These are phyloP conservation scores for Muscicapa adusta DNA, from an alignment of 2,113 vertebrate species.

Conservation along the genomic window DNA sequence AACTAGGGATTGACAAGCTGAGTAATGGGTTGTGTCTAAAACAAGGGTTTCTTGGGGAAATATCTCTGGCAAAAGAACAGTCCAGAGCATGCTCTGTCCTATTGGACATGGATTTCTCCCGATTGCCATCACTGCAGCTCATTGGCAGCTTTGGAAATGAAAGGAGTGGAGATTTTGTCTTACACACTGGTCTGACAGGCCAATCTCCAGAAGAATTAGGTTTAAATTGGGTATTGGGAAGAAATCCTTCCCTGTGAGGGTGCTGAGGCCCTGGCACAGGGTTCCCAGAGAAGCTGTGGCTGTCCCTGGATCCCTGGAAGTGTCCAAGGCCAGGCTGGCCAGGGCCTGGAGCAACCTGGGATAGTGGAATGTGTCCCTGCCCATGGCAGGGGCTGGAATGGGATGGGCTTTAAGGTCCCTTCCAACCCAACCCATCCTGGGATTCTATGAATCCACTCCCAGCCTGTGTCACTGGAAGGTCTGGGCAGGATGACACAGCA, in stretches of 20 bases:
- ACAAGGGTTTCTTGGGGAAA: neutral
- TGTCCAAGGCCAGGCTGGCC: rapidly evolving
- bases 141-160: neutral
- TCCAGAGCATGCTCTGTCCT: neutral
- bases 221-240: neutral
- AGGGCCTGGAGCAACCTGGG: rapidly evolving
- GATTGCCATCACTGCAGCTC: neutral
- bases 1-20: neutral
- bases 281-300: neutral
- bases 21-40: neutral
- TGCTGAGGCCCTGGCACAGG: neutral
- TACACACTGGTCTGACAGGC: neutral
- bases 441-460: neutral
- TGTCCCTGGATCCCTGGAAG: neutral
- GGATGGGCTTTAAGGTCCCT: neutral
- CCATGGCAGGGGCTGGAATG: rapidly evolving
- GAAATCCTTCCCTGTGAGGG: neutral
- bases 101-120: neutral
- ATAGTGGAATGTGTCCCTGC: rapidly evolving
- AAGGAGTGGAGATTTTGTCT: neutral
- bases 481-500: neutral
- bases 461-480: neutral
- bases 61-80: neutral
- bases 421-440: neutral
- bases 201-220: neutral